Evolutionary conservation across 2,113 vertebrate species (phyloP).

Genomic region (Nettapus auritus): DNA sequence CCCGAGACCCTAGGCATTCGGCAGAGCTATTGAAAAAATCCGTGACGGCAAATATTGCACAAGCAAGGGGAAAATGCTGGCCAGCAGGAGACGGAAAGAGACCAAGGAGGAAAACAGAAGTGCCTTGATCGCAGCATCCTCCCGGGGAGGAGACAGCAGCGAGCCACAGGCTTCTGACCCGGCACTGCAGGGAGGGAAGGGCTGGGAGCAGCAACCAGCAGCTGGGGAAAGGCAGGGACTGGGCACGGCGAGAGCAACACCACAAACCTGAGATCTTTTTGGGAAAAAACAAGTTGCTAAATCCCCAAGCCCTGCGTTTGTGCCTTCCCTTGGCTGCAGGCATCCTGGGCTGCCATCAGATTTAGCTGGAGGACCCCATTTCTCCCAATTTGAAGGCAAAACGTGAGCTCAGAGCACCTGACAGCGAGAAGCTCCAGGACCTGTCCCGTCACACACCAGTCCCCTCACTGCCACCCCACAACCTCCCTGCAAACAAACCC

Average conservation of each 20-base stretch:
- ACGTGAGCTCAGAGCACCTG: background rate
- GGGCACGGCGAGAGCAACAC: background rate
- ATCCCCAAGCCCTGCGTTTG: accelerated
- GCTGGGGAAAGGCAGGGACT: accelerated
- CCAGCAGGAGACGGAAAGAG: background rate
- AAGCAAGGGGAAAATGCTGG: background rate
- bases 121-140: background rate
- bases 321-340: background rate
- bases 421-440: background rate
- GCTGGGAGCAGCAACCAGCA: background rate
- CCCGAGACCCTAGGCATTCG: accelerated
- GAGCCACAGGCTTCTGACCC: background rate
- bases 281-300: background rate
- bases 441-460: background rate
- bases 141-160: background rate
- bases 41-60: background rate
- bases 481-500: accelerated
- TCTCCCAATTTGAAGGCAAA: background rate
- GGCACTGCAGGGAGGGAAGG: accelerated
- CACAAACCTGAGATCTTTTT: accelerated
- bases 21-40: background rate
- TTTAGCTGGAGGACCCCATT: accelerated
- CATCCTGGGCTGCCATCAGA: background rate
- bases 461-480: accelerated
- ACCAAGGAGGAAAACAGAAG: background rate